Percentiles rank a stretch among this genome's conserved stretches.
Conservation (phyloP, 2,797 vertebrate species). For the Varecia variegata region DNA sequence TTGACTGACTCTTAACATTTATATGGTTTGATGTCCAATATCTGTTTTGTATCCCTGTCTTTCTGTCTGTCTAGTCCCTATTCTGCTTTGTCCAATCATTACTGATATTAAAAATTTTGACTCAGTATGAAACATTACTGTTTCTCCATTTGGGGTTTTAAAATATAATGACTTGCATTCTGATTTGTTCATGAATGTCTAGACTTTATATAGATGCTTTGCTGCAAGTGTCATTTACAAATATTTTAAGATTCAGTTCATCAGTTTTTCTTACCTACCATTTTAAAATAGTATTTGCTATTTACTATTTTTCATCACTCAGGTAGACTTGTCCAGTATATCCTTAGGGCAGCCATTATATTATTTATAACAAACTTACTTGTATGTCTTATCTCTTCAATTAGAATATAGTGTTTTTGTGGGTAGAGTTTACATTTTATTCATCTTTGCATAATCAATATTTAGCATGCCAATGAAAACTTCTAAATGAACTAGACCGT, state of each 20-base stretch:
- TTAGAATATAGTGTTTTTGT: neutral
- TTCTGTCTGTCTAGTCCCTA: neutral
- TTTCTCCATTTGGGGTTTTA: neutral
- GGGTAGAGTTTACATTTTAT: neutral
- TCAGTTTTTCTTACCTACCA: neutral
- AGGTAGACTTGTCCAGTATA: neutral
- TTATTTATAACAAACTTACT: neutral
- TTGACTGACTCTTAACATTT: neutral
- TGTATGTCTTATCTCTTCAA: neutral
- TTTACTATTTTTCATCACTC: neutral
- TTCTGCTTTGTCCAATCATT: neutral
- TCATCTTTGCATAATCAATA: neutral
- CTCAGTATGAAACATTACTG: neutral
- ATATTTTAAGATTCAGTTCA: neutral
- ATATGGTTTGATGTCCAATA: neutral
- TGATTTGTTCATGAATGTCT: neutral
- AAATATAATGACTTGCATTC: neutral
- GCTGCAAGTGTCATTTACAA: neutral
- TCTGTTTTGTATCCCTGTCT: neutral
- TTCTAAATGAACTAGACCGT: neutral
- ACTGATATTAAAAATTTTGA: neutral
- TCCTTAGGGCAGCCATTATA: accelerated
- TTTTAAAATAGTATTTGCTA: neutral
- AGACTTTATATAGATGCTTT: neutral
- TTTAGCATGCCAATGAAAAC: neutral